These are phyloP conservation scores for Brachionus plicatilis DNA, from an alignment of 1,140 invertebrate genomes.

Conservation along the genomic window DNA sequence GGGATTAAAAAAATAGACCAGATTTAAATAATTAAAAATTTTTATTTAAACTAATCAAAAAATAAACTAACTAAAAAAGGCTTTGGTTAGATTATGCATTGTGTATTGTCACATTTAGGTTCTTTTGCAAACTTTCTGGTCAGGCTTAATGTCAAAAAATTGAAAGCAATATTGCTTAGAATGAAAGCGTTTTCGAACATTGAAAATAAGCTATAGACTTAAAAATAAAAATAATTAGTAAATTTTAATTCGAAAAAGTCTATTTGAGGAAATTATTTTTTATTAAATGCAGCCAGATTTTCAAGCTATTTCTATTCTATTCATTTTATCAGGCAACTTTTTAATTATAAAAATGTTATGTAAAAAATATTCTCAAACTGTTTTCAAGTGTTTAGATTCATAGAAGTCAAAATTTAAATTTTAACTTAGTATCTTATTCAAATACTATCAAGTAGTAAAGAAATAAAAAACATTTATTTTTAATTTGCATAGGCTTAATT, in stretches of 20 bases:
- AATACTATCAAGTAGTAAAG: too few species aligned
- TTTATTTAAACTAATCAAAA: neutral
- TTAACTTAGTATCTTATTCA: too few species aligned
- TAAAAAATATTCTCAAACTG: neutral
- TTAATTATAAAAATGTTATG: neutral
- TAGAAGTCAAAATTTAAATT: too few species aligned
- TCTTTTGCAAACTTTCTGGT: neutral
- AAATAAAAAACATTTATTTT: too few species aligned
- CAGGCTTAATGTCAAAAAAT: neutral
- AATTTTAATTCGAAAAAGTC: neutral
- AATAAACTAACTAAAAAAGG: neutral
- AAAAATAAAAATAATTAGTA: neutral
- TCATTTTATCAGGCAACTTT: neutral
- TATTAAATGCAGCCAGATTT: neutral
- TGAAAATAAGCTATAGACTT: conserved; percentile 24
- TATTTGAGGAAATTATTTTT: neutral
- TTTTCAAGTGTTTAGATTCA: neutral
- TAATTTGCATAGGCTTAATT: too few species aligned
- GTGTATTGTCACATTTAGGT: neutral
- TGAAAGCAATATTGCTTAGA: neutral
- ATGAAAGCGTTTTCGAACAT: conserved; percentile 20
- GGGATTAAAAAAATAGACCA: too few species aligned
- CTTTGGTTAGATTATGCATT: neutral
- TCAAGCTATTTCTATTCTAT: neutral
- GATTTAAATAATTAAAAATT: neutral